These are phyloP conservation scores for Epizoanthus rinbou DNA, from an alignment of 92 coral and sea anemone species.

Conservation along the genomic window DNA sequence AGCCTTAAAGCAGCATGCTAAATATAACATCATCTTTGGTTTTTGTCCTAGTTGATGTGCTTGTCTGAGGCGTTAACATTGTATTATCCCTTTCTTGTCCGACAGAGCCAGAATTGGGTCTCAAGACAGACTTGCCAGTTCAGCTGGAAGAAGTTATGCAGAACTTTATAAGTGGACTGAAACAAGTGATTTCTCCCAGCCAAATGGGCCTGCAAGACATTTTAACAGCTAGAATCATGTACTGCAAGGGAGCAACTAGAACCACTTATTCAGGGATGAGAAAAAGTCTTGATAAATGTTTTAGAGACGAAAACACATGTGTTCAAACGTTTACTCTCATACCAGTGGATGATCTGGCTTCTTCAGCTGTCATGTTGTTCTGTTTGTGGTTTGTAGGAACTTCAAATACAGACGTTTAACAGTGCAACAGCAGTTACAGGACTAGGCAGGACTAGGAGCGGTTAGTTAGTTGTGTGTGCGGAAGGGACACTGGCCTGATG, in stretches of 20 bases:
- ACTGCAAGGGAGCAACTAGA: conserved; percentile 24
- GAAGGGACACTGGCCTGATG: no score
- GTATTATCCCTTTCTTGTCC: background rate
- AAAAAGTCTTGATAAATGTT: background rate
- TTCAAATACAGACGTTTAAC: background rate
- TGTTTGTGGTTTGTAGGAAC: conserved; percentile 1
- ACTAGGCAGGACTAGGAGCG: no score
- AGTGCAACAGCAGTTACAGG: background rate
- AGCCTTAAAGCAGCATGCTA: no score
- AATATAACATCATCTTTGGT: no score
- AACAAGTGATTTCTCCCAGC: background rate
- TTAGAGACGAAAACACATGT: background rate
- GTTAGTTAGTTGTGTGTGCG: no score
- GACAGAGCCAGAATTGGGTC: conserved; percentile 6
- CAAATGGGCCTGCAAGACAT: background rate
- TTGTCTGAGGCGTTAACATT: background rate
- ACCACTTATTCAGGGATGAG: conserved; percentile 2
- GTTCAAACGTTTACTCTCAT: background rate
- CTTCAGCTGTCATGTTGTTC: background rate
- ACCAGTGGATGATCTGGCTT: conserved; percentile 17
- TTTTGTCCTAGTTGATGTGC: background rate
- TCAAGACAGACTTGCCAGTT: background rate
- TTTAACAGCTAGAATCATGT: conserved; percentile 17
- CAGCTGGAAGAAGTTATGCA: conserved; percentile 26
- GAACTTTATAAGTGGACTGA: conserved; percentile 15